phyloP scores from a whole-genome alignment of 2,888 invertebrate genomes.

The Tenthredo scrophulariae region DNA sequence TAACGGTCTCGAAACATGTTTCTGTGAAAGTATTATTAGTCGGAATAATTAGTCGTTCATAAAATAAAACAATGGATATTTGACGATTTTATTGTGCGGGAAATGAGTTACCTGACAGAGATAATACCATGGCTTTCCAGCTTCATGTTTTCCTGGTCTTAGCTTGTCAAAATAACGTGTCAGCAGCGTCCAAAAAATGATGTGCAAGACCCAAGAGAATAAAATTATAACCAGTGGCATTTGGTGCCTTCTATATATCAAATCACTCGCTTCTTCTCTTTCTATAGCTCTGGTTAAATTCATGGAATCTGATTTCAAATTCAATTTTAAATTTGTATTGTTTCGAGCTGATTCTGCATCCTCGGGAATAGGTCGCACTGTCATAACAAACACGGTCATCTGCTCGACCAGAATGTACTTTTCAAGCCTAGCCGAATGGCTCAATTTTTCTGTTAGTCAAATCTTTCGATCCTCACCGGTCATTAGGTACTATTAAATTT shows the following conservation, averaged over 20 bases:
- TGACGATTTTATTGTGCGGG: neutral
- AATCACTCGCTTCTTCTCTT: neutral
- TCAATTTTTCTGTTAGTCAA: neutral
- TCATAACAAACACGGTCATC: neutral
- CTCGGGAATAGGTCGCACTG: neutral
- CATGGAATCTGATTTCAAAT: neutral
- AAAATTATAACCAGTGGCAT: constrained; percentile 56
- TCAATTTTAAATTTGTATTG: neutral
- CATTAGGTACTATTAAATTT: neutral
- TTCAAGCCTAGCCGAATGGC: neutral
- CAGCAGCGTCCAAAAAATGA: constrained; percentile 59
- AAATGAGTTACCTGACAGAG: constrained; percentile 56
- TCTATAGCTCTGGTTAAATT: neutral
- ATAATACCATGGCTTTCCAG: constrained; percentile 60
- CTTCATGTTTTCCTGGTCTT: constrained; percentile 59
- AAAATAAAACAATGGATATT: neutral
- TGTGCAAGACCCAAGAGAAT: constrained; percentile 58
- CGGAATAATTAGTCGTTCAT: neutral
- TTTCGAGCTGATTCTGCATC: neutral
- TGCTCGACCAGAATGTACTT: neutral
- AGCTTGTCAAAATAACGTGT: constrained; percentile 61
- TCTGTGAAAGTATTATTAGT: neutral
- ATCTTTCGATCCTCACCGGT: neutral
- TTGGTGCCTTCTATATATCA: neutral
- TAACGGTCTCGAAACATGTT: neutral